Evolutionary conservation across 1,140 invertebrate species (phyloP), one percentile per base, ranked within the genome.

Genomic region (Drosophila kanapiae): DNA sequence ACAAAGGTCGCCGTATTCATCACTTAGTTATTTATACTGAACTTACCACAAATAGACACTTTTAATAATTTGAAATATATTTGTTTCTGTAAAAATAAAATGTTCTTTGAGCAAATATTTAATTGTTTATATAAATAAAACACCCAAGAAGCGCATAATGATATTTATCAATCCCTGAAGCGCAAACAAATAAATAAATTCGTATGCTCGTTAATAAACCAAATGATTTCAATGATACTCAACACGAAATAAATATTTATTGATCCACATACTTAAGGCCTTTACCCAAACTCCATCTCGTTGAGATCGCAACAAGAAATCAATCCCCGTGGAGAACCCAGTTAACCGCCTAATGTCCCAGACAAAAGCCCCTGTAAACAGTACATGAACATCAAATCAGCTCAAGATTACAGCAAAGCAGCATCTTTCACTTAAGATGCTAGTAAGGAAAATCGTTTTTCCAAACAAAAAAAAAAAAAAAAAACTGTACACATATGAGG

Each of bases 351-450:
- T 69, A 58, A 70, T 38, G 43, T 65, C 40, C 18, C 13, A 49
- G 74, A 75, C 71, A 75, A 78, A 78, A 61, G 56, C 48, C 63
- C 56, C 49, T 62, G 63, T 70, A 62, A 62, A 61, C 65, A 60
- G 53, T 57, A 62, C 61, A 58, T 78, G 61, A 77, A 70, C 75
- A 69, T 70, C 43, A 59, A 69, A 78, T 78, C 64, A 77, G 75
- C 57, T 59, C 59, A 60, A 51, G 62, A 77, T 69, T 78, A 77
- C 71, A 75, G 48, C 51, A 33, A 29, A 49, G 43, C 64, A 47
- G 37, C n/a, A 42, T 75, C 60, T 57, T 74, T 61, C 11, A 33
- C 38, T 53, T 65, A 64, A 57, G 37, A 75, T 40, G 14, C 16
- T 31, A 10, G 33, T 4, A 40, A 40, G 27, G 48, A 45, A 72